phyloP scores from a whole-genome alignment of 2,113 vertebrate genomes.

The Muscicapa adusta region DNA sequence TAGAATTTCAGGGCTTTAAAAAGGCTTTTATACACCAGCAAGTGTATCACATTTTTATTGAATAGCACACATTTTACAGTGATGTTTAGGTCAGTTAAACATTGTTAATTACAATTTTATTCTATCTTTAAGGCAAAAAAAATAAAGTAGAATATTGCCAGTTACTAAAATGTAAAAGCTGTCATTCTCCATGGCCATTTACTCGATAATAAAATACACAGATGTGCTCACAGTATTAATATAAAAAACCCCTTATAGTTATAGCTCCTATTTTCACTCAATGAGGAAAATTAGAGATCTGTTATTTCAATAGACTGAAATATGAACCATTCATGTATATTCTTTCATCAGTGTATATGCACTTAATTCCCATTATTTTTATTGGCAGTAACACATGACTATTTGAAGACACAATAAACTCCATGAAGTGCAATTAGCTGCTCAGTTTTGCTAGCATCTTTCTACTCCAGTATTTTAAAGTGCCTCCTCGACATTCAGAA shows the following conservation, averaged over 20 bases:
- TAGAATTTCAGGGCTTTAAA: background rate
- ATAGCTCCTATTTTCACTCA: constrained; percentile 56
- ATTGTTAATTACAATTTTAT: constrained; percentile 56
- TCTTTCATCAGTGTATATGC: constrained; percentile 46
- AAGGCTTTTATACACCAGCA: background rate
- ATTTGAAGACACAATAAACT: constrained; percentile 51
- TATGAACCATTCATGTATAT: constrained; percentile 60
- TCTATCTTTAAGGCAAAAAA: constrained; percentile 36
- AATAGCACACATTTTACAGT: background rate
- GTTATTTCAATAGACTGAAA: constrained; percentile 50
- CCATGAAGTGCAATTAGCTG: constrained; percentile 44
- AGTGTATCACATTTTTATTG: background rate
- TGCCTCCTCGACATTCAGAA: background rate
- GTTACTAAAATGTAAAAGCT: constrained; percentile 53
- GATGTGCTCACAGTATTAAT: constrained; percentile 49
- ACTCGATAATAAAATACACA: constrained; percentile 59
- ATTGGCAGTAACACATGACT: constrained; percentile 51
- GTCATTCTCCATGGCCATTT: constrained; percentile 55
- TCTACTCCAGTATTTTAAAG: constrained; percentile 17
- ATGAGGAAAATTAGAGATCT: constrained; percentile 44
- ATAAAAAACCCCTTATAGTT: background rate
- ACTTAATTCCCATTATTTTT: constrained; percentile 59
- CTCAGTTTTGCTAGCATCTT: constrained; percentile 9
- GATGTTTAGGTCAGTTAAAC: constrained; percentile 49
- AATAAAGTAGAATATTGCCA: constrained; percentile 19